Conservation (phyloP, 2,888 invertebrate genomes). For the Ichneumoninae sp. region DNA sequence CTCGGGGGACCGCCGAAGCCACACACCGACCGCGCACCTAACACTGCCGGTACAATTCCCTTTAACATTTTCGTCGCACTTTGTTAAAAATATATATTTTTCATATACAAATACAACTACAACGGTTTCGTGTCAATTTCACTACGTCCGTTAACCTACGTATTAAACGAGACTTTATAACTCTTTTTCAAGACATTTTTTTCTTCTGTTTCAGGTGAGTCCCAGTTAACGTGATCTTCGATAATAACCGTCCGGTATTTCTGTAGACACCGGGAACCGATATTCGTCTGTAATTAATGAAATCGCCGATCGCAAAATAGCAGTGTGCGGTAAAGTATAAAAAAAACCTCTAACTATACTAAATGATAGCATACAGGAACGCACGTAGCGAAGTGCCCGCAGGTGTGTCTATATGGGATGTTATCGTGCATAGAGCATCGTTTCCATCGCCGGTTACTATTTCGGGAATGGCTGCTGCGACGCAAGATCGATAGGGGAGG, state of each 20-base stretch:
- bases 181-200: neutral
- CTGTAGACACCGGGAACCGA: constrained; percentile 12
- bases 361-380: constrained; percentile 1
- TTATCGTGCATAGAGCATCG: constrained; percentile 49
- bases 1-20: too few relatives aligned
- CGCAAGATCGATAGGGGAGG: constrained; percentile 47
- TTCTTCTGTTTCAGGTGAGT: constrained; percentile 70
- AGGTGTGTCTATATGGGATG: constrained; percentile 25
- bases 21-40: too few relatives aligned
- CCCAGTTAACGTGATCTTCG: neutral
- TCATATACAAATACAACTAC: too few relatives aligned
- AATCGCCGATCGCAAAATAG: constrained; percentile 8
- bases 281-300: constrained; percentile 41
- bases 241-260: neutral
- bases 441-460: constrained; percentile 48
- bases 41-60: too few relatives aligned
- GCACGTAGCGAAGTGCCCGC: neutral
- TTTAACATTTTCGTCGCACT: neutral
- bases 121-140: neutral
- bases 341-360: constrained; percentile 25
- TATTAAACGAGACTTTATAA: neutral
- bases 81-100: neutral
- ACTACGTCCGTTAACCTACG: neutral
- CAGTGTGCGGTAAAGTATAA: constrained; percentile 22
- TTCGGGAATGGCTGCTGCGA: constrained; percentile 36